Conservation (phyloP, 2,797 vertebrate genomes). For the Gallinago solitaria region DNA sequence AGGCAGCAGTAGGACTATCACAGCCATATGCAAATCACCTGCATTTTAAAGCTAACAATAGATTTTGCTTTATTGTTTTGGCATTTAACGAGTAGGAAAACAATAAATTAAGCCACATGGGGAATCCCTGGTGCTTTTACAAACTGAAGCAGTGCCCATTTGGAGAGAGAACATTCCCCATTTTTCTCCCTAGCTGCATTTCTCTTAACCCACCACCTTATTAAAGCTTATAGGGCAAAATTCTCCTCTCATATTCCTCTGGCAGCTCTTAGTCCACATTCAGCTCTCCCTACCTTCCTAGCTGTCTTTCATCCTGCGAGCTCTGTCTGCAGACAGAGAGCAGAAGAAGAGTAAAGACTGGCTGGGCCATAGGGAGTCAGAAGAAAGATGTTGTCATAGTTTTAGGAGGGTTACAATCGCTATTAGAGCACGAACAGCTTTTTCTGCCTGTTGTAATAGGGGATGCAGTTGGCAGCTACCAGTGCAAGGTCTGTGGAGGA, state of each 20-base stretch:
- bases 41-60: slow-evolving; percentile 57
- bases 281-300: slow-evolving; percentile 1
- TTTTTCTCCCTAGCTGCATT: slow-evolving; percentile 50
- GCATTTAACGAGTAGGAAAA: slow-evolving; percentile 74
- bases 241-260: slow-evolving; percentile 55
- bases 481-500: not conserved
- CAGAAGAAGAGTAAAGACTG: slow-evolving; percentile 11
- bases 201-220: slow-evolving; percentile 59
- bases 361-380: slow-evolving; percentile 20
- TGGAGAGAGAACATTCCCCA: slow-evolving; percentile 15
- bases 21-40: slow-evolving; percentile 60
- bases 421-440: not conserved
- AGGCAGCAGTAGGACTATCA: slow-evolving; percentile 57
- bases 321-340: slow-evolving; percentile 24
- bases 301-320: slow-evolving; percentile 33
- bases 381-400: slow-evolving; percentile 33
- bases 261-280: slow-evolving; percentile 44
- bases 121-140: slow-evolving; percentile 50
- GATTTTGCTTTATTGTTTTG: slow-evolving; percentile 72
- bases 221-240: slow-evolving; percentile 65
- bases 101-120: slow-evolving; percentile 68
- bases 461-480: not conserved
- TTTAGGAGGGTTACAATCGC: slow-evolving; percentile 12
- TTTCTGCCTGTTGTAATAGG: not conserved
- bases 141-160: slow-evolving; percentile 39